Evolutionary conservation across 2,797 vertebrate species (phyloP), one percentile per base, ranked within the genome.

Genomic region (Sciaenops ocellatus): DNA sequence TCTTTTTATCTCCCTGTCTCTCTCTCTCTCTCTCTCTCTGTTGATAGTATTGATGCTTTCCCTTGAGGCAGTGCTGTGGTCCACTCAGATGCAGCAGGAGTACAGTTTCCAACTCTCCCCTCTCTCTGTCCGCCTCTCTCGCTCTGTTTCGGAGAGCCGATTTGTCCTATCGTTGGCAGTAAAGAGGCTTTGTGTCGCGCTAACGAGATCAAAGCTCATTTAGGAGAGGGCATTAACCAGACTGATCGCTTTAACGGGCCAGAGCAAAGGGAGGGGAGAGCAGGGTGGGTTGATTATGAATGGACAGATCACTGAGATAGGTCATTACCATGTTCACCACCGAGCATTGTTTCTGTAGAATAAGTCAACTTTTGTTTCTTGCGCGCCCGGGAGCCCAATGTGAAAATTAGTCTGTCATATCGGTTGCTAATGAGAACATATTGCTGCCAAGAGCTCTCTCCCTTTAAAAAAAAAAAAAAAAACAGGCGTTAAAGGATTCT

Each of bases 171-270:
- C 94, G 67, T 79, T 94, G 89, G 93, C 91, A 92, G 92, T 88
- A 95, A 95, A 95, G 95, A 94, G 92, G 94, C 94, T 95, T 95
- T 94, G 92, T 93, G 89, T 94, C 57, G 73, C 48, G 16, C 92
- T 94, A 95, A 95, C 89, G 78, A 95, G 92, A 95, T 94, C 92
- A 94, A 91, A 94, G 93, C 93, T 94, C 92, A 92, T 94, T 94
- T 92, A 93, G 91, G 72, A 84, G 86, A 88, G 86, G 89, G 93
- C 91, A 93, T 95, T 94, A 94, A 92, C 69, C 88, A 84, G 87
- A 78, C 89, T 86, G 90, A 93, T 89, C 83, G 90, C 89, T 92
- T 86, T 91, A 90, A 90, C 89, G 28, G 87, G 81, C 79, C 79
- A 64, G 55, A 67, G 64, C 48, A 47, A 57, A 46, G 69, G 69